Percentiles rank a stretch among this genome's conserved stretches.
These are phyloP conservation scores for Scolanthus callimorphus DNA, from an alignment of 92 coral and sea anemone genomes.

Conservation along the genomic window DNA sequence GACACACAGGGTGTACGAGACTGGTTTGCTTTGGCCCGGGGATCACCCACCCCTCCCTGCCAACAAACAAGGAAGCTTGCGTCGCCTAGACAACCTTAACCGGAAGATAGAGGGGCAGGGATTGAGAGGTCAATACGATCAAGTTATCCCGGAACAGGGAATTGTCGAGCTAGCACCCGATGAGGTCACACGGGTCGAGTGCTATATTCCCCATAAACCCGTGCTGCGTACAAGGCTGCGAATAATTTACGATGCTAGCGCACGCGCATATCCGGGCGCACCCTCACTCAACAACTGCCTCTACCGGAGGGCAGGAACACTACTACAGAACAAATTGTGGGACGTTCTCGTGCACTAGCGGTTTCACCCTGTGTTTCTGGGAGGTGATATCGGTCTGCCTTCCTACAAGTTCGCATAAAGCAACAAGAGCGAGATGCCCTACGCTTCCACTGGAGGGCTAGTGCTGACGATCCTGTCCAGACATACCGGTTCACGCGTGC, in stretches of 20 bases:
- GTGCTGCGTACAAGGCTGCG: conserved; percentile 39
- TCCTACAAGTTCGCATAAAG: conserved; percentile 7
- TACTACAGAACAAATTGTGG: conserved; percentile 26
- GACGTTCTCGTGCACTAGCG: conserved; percentile 17
- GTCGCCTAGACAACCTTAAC: too few species aligned
- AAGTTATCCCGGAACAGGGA: conserved; percentile 7
- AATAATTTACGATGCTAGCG: conserved; percentile 35
- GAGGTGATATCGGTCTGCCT: conserved; percentile 30
- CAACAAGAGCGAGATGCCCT: not conserved
- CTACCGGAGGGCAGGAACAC: conserved; percentile 27
- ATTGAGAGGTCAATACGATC: too few species aligned
- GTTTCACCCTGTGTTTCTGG: conserved; percentile 17
- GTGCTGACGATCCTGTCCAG: not conserved
- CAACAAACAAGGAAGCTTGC: too few species aligned
- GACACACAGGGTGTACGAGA: too few species aligned
- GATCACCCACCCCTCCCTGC: too few species aligned
- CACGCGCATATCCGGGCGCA: conserved; percentile 8
- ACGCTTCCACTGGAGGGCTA: not conserved
- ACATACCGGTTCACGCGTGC: not conserved
- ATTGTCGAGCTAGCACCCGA: conserved; percentile 24
- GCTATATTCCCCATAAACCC: conserved; percentile 49
- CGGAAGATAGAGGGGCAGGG: too few species aligned
- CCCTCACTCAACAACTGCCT: conserved; percentile 34
- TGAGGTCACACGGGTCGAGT: conserved; percentile 11
- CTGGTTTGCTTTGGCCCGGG: too few species aligned